Conservation (phyloP, 2,113 vertebrate genomes). For the Brachypteracias leptosomus region DNA sequence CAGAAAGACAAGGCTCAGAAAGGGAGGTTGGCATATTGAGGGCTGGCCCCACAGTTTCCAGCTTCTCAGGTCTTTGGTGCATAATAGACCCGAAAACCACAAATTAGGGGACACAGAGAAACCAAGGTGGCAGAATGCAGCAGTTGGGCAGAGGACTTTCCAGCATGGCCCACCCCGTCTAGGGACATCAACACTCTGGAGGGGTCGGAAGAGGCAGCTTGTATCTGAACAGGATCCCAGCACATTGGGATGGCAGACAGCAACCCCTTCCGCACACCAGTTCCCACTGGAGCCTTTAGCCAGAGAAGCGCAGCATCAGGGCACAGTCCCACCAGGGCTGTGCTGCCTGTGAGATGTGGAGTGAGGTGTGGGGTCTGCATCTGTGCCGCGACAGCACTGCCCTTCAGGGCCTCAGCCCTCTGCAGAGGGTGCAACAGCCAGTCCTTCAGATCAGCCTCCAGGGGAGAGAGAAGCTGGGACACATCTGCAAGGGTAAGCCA, state of each 20-base stretch:
- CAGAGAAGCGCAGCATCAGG: rapidly evolving
- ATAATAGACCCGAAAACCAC: background rate
- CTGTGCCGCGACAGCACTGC: rapidly evolving
- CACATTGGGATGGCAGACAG: rapidly evolving
- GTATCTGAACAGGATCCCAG: rapidly evolving
- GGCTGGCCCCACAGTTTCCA: background rate
- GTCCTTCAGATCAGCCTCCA: background rate
- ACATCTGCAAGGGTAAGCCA: background rate
- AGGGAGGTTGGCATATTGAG: rapidly evolving
- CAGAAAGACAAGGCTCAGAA: no score
- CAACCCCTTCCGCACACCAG: rapidly evolving
- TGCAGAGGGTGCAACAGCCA: rapidly evolving
- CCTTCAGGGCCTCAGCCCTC: background rate
- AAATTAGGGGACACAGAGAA: background rate
- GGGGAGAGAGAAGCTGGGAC: background rate
- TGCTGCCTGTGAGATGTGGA: background rate
- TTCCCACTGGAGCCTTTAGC: rapidly evolving
- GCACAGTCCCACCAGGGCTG: background rate
- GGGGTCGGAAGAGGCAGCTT: background rate
- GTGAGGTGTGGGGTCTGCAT: rapidly evolving
- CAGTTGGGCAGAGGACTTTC: background rate
- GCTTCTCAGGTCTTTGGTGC: rapidly evolving
- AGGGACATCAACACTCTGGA: rapidly evolving
- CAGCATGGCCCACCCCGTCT: background rate
- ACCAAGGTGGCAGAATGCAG: background rate